Evolutionary conservation across 2,888 invertebrate genomes (phyloP).

Genomic region (Agrotis segetum): DNA sequence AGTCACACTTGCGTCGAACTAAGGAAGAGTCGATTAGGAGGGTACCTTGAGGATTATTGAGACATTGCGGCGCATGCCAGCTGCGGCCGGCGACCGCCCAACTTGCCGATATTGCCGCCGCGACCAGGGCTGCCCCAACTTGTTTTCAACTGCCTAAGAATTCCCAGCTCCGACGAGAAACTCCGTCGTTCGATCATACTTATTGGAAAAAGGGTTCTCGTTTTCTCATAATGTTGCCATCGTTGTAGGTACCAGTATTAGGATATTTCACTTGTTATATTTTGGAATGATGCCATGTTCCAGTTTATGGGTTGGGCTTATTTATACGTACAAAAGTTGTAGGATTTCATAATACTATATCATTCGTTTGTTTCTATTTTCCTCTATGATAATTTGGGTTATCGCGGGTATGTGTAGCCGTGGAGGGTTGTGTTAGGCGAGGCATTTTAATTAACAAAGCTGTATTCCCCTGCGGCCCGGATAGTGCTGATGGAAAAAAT

Average conservation of each 20-base stretch:
- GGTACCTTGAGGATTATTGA: constrained; percentile 90
- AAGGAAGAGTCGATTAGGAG: constrained; percentile 90
- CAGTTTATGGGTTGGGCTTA: constrained; percentile 73
- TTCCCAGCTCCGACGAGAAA: constrained; percentile 79
- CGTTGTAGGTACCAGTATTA: constrained; percentile 73
- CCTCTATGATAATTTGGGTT: constrained; percentile 50
- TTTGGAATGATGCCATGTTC: constrained; percentile 77
- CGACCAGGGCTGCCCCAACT: constrained; percentile 84
- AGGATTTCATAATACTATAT: constrained; percentile 60
- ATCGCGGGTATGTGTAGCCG: constrained; percentile 24
- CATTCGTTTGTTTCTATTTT: constrained; percentile 53
- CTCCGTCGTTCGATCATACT: constrained; percentile 85
- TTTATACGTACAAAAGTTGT: constrained; percentile 66
- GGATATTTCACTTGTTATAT: constrained; percentile 74
- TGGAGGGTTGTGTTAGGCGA: constrained; percentile 48
- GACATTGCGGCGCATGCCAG: constrained; percentile 88
- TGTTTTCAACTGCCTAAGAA: constrained; percentile 88
- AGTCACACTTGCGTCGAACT: constrained; percentile 89
- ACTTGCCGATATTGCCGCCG: constrained; percentile 87
- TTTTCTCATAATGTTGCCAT: constrained; percentile 73
- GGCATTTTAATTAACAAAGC: constrained; percentile 65
- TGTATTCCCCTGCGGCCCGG: constrained; percentile 42
- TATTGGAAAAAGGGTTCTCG: constrained; percentile 83
- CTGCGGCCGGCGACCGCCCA: constrained; percentile 85
- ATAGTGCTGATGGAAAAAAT: constrained; percentile 62